Base-by-base conservation (phyloP, 2,113 vertebrate species). In the Caloenas nicobarica region DNA sequence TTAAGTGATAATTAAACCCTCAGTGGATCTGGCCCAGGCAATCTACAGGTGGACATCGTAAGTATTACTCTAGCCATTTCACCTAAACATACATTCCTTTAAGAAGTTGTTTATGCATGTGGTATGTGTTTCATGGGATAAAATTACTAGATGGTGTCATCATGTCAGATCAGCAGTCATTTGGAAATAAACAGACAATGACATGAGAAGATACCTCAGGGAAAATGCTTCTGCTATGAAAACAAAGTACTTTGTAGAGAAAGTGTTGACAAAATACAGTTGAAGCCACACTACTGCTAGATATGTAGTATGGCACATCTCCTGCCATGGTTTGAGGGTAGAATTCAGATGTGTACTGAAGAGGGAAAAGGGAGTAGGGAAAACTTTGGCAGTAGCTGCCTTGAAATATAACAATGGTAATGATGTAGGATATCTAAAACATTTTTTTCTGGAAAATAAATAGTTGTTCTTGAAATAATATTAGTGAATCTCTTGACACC, bases 381-480 rank as follows among this genome's bases (percentile, higher is more conserved):
- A 88, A 60, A 19, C 28, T 66, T 64, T 13, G 24, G 7, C 11
- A 17, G 46, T 29, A 82, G 3, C 13, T 42, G 17, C 16, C 50
- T 53, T 90, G 40, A 66, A 87, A 80, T 38, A 10, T 7, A 6
- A 31, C 2, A 0, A 11, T 8, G 6, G 4, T 24, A 69, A 87
- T 26, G 10, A 46, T 4, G 18, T 0, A 36, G 16, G 11, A n/a
- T 51, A 64, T 13, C 5, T 33, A 34, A 69, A 53, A 5, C 3
- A 8, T 7, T 5, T 60, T 50, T 57, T 19, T 1, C 26, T 53
- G 11, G 7, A 64, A 44, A 89, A 56, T 3, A 22, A 61, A 54
- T 4, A 1, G 0, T 60, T 46, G 2, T n/a, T 29, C 10, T 51
- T 34, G 1, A 11, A 66, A 65, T 0, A 36, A 28, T 7, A 4